phyloP scores from a whole-genome alignment of 2,113 vertebrate genomes.

The Myotis brandtii region DNA sequence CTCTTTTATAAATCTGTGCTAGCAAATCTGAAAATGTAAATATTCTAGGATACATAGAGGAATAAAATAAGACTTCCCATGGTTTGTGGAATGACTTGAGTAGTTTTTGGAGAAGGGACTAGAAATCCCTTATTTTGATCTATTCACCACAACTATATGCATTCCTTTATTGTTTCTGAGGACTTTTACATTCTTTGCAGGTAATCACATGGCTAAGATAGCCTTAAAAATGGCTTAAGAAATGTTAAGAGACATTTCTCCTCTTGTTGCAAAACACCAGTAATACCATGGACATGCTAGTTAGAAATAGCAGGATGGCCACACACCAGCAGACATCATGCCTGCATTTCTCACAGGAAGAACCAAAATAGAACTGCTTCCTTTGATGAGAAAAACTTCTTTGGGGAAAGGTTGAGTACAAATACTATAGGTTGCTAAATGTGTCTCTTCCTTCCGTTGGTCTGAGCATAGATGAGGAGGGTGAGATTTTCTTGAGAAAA shows the following conservation, averaged over 20 bases:
- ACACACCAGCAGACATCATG: not conserved
- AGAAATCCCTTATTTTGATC: not conserved
- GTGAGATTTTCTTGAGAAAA: not conserved
- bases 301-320: conserved; percentile 44
- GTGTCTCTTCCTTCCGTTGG: conserved; percentile 45
- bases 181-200: not conserved
- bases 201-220: not conserved
- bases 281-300: not conserved
- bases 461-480: not conserved
- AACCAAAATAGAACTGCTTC: conserved; percentile 59
- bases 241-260: not conserved
- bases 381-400: conserved; percentile 66
- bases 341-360: conserved; percentile 52
- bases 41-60: not conserved
- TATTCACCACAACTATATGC: not conserved
- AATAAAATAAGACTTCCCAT: not conserved
- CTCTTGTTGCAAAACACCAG: not conserved
- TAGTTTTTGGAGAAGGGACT: not conserved
- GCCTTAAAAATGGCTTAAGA: not conserved
- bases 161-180: not conserved
- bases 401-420: conserved; percentile 16
- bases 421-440: conserved; percentile 30
- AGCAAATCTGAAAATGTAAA: not conserved
- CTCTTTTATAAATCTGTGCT: conserved; percentile 10
- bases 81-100: not conserved